phyloP scores from a whole-genome alignment of 53 echinoderm and acorn worm species.

The Henricia sp. region DNA sequence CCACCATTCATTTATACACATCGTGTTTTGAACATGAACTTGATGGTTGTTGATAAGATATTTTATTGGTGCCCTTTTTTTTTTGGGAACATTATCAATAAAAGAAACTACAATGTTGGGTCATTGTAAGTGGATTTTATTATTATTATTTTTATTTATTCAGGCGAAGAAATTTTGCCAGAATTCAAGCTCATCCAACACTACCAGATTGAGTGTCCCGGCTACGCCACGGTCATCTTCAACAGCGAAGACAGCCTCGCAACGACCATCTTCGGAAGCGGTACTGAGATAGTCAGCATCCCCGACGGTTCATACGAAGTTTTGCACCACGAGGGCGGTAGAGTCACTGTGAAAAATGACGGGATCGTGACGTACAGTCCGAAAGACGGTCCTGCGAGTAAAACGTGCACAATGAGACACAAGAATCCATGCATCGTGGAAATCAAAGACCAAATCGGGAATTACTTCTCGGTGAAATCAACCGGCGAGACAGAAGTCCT shows the following conservation, averaged over 20 bases:
- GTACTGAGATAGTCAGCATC: conserved; percentile 87
- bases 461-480: conserved; percentile 74
- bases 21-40: too few species aligned
- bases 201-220: conserved; percentile 90
- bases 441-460: conserved; percentile 70
- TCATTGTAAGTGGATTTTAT: too few species aligned
- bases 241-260: conserved; percentile 94
- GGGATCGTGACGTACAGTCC: conserved; percentile 78
- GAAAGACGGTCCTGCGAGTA: conserved; percentile 41
- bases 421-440: conserved; percentile 67
- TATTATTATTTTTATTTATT: not conserved
- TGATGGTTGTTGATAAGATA: too few species aligned
- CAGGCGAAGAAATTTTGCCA: conserved; percentile 73
- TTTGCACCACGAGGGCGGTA: conserved; percentile 82
- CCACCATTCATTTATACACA: too few species aligned
- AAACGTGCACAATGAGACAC: conserved; percentile 80
- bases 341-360: conserved; percentile 75
- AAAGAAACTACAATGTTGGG: too few species aligned
- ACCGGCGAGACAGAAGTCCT: conserved; percentile 73
- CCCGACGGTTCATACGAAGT: conserved; percentile 95
- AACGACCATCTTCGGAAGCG: conserved; percentile 93
- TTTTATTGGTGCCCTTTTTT: too few species aligned
- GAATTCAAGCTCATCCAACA: conserved; percentile 70
- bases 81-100: too few species aligned
- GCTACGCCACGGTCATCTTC: conserved; percentile 96